Percentiles rank a stretch among this genome's conserved stretches.
Evolutionary conservation across 2,797 vertebrate genomes (phyloP).

Genomic region (Myiotriccus ornatus): DNA sequence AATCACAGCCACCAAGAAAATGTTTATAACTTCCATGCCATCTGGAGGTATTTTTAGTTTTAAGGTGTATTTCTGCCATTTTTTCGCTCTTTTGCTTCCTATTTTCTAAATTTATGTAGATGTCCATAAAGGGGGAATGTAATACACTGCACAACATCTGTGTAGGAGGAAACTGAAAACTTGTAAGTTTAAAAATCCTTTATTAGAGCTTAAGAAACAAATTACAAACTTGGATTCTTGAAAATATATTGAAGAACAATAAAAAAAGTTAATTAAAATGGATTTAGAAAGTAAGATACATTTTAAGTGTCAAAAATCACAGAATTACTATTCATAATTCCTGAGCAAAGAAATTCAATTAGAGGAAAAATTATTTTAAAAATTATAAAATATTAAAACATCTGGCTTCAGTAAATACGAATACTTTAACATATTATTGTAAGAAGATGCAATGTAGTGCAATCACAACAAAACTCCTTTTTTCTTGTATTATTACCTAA

Average conservation of each 20-base stretch:
- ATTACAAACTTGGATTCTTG: neutral
- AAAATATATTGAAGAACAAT: neutral
- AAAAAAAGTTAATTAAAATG: neutral
- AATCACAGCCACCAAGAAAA: neutral
- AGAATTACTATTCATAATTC: neutral
- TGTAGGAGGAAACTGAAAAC: neutral
- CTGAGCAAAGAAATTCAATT: neutral
- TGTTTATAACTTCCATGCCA: neutral
- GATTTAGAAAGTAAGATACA: neutral
- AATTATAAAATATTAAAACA: neutral
- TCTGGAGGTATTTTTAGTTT: neutral
- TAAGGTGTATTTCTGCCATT: neutral
- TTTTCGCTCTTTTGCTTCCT: neutral
- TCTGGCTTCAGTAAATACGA: neutral
- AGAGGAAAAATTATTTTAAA: neutral
- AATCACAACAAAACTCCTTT: neutral
- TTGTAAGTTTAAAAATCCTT: neutral
- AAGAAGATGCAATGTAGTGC: neutral
- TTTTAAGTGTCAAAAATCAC: neutral
- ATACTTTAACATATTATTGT: neutral
- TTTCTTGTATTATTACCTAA: neutral
- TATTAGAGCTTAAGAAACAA: neutral
- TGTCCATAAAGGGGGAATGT: neutral
- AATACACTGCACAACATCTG: neutral
- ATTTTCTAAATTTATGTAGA: neutral